These are phyloP conservation scores for Malacoraja senta DNA, from an alignment of 2,797 vertebrate species.

Conservation along the genomic window DNA sequence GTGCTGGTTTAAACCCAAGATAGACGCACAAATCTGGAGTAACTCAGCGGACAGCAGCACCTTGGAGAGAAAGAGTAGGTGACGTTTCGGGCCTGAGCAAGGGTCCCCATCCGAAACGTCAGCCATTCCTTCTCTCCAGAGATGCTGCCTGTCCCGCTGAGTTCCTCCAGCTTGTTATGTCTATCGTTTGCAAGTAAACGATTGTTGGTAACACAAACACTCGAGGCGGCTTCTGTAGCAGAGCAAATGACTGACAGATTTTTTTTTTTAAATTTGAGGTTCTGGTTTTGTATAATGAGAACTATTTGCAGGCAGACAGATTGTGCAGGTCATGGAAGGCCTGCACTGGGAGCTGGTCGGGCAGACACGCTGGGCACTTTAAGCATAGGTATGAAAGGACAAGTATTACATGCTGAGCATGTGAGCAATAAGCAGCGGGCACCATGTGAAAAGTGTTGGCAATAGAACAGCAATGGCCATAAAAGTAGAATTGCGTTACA, in stretches of 20 bases:
- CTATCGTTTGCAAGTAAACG: neutral
- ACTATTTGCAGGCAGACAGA: neutral
- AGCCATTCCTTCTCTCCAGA: no score
- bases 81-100: no score
- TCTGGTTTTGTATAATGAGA: conserved; percentile 7
- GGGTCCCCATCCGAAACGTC: no score
- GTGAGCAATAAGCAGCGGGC: neutral
- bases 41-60: no score
- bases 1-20: no score
- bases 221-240: neutral
- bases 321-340: conserved; percentile 30
- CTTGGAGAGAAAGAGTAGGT: no score
- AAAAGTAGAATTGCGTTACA: conserved; percentile 18
- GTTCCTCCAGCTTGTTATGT: no score
- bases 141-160: no score
- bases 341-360: neutral
- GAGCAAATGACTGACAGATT: conserved; percentile 10
- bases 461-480: neutral
- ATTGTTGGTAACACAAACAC: neutral
- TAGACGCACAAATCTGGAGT: no score
- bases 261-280: conserved; percentile 3
- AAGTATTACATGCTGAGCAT: neutral
- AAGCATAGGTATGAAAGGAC: neutral
- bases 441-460: no score
- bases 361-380: conserved; percentile 32